Percentiles rank a stretch among this genome's conserved stretches.
Evolutionary conservation across 2,797 vertebrate genomes (phyloP).

Genomic region (Rhinella marina): DNA sequence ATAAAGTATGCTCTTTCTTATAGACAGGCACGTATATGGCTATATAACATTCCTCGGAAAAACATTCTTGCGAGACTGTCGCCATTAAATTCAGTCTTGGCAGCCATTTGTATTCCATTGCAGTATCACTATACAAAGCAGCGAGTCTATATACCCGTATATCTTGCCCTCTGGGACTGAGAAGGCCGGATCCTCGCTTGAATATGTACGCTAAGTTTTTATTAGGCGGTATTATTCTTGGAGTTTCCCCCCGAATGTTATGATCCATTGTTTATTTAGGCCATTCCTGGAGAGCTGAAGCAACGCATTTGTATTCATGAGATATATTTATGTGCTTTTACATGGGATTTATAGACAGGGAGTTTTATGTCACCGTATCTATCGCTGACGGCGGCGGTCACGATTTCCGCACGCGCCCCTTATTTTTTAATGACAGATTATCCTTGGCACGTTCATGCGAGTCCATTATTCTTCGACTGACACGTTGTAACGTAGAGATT

Average conservation of each 20-base stretch:
- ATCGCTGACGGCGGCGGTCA: slow-evolving; percentile 12
- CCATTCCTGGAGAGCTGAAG: slow-evolving; percentile 35
- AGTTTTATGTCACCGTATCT: background rate
- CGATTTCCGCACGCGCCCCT: background rate
- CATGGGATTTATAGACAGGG: slow-evolving; percentile 32
- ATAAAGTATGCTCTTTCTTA: background rate
- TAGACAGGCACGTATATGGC: background rate
- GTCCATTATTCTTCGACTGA: slow-evolving; percentile 35
- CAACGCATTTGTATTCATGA: slow-evolving; percentile 49
- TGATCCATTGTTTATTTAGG: slow-evolving; percentile 47
- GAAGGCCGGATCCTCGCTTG: background rate
- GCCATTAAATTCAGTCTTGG: background rate
- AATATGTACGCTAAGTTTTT: slow-evolving; percentile 13
- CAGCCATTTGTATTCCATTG: background rate
- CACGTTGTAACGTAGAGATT: slow-evolving; percentile 22
- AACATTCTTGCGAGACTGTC: background rate
- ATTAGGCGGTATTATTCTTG: slow-evolving; percentile 32
- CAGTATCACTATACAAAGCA: background rate
- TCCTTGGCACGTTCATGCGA: slow-evolving; percentile 10
- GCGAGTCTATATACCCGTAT: background rate
- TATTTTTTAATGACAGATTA: slow-evolving; percentile 50
- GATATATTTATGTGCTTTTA: slow-evolving; percentile 47
- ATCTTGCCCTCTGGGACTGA: background rate
- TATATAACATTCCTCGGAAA: background rate
- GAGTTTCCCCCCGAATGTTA: background rate